A percentile compares a stretch with the other conserved stretches of the same genome.
Evolutionary conservation across 2,888 invertebrate species (phyloP).

Genomic region (Scotopteryx bipunctaria): DNA sequence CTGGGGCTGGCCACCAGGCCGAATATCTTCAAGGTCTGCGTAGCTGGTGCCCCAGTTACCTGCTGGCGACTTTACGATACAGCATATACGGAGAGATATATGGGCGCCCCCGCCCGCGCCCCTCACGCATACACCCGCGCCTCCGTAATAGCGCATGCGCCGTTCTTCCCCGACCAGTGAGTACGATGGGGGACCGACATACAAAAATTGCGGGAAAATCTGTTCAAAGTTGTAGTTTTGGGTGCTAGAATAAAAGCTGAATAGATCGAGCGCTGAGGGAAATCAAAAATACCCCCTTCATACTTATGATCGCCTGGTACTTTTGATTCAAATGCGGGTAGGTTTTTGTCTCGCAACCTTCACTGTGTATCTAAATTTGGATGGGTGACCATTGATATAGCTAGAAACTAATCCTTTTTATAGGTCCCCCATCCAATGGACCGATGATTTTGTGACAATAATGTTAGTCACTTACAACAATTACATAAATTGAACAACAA

Average conservation of each 20-base stretch:
- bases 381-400: background rate
- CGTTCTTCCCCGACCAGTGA: constrained; percentile 93
- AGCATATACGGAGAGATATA: constrained; percentile 98
- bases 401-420: background rate
- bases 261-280: too few species aligned
- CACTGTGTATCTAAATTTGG: background rate
- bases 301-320: background rate
- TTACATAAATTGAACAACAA: too few species aligned
- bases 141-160: constrained; percentile 89
- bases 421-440: background rate
- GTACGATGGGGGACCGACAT: constrained; percentile 12
- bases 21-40: constrained; percentile 96
- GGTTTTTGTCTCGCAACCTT: background rate
- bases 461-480: too few species aligned
- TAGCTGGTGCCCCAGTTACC: constrained; percentile 98
- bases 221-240: too few species aligned
- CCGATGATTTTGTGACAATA: background rate
- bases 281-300: background rate
- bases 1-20: constrained; percentile 97
- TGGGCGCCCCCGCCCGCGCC: constrained; percentile 81
- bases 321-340: background rate
- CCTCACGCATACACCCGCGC: constrained; percentile 93
- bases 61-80: constrained; percentile 99
- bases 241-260: too few species aligned
- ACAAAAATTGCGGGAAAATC: too few species aligned